Evolutionary conservation across 2,888 invertebrate species (phyloP).

Genomic region (Nomada lathburiana): DNA sequence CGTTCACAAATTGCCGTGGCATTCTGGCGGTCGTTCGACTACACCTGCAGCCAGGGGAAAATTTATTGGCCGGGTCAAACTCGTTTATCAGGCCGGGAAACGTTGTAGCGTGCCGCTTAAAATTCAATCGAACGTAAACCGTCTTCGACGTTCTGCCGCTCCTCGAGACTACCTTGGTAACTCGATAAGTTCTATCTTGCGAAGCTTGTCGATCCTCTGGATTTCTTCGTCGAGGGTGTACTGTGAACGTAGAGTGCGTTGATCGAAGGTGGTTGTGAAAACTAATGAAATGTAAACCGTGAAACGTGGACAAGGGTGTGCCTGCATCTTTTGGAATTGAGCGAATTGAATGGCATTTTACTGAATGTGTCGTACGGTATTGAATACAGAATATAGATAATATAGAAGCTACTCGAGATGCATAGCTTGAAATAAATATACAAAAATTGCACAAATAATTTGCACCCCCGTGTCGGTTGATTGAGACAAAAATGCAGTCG

Average conservation of each 20-base stretch:
- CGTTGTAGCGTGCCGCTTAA: constrained; percentile 58
- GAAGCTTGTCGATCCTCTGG: background rate
- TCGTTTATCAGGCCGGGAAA: constrained; percentile 64
- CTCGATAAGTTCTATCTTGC: background rate
- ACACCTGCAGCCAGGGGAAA: constrained; percentile 65
- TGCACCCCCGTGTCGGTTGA: no score
- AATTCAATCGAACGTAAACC: constrained; percentile 54
- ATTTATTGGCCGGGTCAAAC: constrained; percentile 66
- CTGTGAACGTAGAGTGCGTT: background rate
- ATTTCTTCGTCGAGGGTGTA: background rate
- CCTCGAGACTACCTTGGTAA: background rate
- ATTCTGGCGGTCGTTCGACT: constrained; percentile 57
- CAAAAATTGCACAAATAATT: no score
- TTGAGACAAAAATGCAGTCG: no score
- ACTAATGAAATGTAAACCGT: background rate
- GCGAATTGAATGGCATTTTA: no score
- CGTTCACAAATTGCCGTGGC: constrained; percentile 66
- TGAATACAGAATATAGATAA: no score
- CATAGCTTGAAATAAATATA: no score
- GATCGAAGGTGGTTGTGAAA: background rate
- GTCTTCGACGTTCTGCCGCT: background rate
- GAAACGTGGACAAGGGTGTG: no score
- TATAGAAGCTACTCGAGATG: no score
- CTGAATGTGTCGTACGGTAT: no score
- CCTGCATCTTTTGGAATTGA: no score